phyloP scores from a whole-genome alignment of 2,797 vertebrate species.

The Syncerus caffer region DNA sequence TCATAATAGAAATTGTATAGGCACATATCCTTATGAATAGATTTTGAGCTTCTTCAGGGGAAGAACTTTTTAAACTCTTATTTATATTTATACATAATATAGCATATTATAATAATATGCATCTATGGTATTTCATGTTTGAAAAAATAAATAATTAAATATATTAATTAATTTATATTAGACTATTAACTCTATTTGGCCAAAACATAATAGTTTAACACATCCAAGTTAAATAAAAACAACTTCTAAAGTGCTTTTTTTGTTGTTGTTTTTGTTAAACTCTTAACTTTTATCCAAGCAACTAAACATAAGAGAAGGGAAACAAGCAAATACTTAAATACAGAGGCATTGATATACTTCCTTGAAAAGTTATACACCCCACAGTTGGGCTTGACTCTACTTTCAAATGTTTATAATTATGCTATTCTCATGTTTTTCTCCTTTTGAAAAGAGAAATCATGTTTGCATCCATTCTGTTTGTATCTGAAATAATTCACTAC shows the following conservation, averaged over 20 bases:
- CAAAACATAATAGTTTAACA: slow-evolving; percentile 51
- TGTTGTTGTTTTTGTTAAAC: not conserved
- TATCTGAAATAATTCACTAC: not conserved
- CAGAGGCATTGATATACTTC: slow-evolving; percentile 40
- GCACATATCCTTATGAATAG: not conserved
- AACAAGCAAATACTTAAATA: slow-evolving; percentile 52
- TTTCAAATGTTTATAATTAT: slow-evolving; percentile 47
- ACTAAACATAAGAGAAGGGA: slow-evolving; percentile 34
- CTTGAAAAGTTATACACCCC: slow-evolving; percentile 18
- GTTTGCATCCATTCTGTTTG: not conserved
- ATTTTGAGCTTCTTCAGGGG: not conserved
- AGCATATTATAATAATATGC: not conserved
- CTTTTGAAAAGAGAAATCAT: slow-evolving; percentile 45
- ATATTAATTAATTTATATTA: not conserved
- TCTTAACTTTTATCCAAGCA: slow-evolving; percentile 9
- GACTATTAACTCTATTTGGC: not conserved
- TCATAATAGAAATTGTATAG: not conserved
- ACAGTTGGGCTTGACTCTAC: not conserved
- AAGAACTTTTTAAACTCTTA: not conserved
- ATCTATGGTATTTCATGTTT: not conserved
- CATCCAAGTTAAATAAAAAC: slow-evolving; percentile 56
- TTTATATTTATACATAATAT: not conserved
- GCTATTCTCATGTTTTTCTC: not conserved
- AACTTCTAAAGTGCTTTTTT: slow-evolving; percentile 50
- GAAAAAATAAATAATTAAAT: not conserved